Percentiles rank a stretch among this genome's conserved stretches.
These are phyloP conservation scores for Phrynosoma platyrhinos DNA, from an alignment of 2,113 vertebrate genomes.

Conservation along the genomic window DNA sequence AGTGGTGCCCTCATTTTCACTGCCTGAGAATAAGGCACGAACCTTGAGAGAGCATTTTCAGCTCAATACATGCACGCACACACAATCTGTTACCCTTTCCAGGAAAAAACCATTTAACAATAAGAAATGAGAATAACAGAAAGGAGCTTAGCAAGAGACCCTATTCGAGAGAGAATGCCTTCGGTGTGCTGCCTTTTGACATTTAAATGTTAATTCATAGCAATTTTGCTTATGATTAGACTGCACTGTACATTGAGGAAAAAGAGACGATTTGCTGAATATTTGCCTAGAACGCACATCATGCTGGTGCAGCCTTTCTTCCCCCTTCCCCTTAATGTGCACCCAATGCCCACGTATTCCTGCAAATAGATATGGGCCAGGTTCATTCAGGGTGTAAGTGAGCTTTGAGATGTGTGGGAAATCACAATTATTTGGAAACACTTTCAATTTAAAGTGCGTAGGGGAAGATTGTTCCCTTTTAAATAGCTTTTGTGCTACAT, in stretches of 20 bases:
- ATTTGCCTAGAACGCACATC: slow-evolving; percentile 68
- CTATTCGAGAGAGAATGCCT: slow-evolving; percentile 64
- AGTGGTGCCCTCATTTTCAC: not conserved
- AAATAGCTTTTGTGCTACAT: not conserved
- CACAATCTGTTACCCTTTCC: not conserved
- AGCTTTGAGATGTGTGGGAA: not conserved
- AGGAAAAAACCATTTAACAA: slow-evolving; percentile 66
- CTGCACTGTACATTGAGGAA: slow-evolving; percentile 46
- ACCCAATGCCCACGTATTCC: not conserved
- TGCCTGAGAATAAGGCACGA: not conserved
- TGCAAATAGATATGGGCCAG: slow-evolving; percentile 3
- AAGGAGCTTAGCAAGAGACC: slow-evolving; percentile 64
- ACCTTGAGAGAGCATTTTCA: not conserved
- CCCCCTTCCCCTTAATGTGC: slow-evolving; percentile 29
- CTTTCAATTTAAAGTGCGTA: not conserved
- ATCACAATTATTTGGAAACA: not conserved
- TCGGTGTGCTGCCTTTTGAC: slow-evolving; percentile 71
- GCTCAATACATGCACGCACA: not conserved
- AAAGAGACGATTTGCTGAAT: slow-evolving; percentile 65
- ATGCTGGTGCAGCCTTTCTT: slow-evolving; percentile 45
- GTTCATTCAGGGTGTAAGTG: slow-evolving; percentile 14
- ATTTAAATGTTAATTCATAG: slow-evolving; percentile 77
- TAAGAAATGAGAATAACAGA: slow-evolving; percentile 69
- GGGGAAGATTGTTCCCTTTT: not conserved
- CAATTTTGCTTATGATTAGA: slow-evolving; percentile 71